A percentile compares a stretch with the other conserved stretches of the same genome.
phyloP scores from a whole-genome alignment of 2,888 invertebrate species.

The Prionchulus punctatus region DNA sequence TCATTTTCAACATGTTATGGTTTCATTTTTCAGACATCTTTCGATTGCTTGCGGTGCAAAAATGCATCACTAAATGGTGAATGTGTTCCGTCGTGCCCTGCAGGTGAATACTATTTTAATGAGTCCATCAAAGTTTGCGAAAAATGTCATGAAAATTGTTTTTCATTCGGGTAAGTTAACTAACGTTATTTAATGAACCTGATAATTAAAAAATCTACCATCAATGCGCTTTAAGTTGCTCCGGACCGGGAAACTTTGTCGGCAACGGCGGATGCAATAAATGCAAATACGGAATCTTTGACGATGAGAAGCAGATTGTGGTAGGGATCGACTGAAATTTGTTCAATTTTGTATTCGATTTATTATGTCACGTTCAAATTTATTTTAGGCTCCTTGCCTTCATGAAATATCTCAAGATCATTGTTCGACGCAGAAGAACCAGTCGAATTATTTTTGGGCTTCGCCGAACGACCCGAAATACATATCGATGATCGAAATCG shows the following conservation, averaged over 20 bases:
- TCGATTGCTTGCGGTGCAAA: slow-evolving; percentile 66
- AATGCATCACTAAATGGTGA: slow-evolving; percentile 71
- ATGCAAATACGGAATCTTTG: slow-evolving; percentile 72
- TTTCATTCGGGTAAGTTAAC: neutral
- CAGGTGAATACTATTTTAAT: slow-evolving; percentile 52
- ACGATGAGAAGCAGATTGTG: neutral
- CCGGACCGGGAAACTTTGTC: slow-evolving; percentile 66
- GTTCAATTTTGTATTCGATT: neutral
- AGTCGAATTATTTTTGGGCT: neutral
- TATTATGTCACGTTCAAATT: too few species aligned
- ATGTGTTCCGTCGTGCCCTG: slow-evolving; percentile 69
- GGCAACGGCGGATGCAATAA: slow-evolving; percentile 68
- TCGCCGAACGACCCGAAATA: too few species aligned
- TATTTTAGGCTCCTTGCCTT: too few species aligned
- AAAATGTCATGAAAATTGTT: slow-evolving; percentile 49
- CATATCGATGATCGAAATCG: too few species aligned
- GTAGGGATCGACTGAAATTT: neutral
- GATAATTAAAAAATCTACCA: too few species aligned
- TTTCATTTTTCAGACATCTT: slow-evolving; percentile 44
- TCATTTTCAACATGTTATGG: neutral
- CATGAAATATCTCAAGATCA: too few species aligned
- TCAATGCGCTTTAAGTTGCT: slow-evolving; percentile 68
- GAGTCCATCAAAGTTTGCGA: slow-evolving; percentile 56
- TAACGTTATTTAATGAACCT: too few species aligned
- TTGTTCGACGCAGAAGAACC: neutral